Conservation (phyloP, 2,113 vertebrate species). For the Scalopus aquaticus region DNA sequence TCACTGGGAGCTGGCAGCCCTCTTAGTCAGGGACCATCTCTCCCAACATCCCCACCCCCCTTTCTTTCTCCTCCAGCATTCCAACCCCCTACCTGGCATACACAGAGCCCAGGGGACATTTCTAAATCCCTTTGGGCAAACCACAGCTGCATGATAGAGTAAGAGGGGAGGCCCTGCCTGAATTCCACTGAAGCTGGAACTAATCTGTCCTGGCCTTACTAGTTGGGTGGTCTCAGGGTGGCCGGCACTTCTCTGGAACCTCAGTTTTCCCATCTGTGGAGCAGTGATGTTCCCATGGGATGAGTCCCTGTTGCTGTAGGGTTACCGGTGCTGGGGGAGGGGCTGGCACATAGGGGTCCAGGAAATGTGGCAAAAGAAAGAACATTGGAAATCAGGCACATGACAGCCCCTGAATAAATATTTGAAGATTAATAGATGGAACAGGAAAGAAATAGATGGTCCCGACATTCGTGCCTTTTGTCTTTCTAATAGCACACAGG, state of each 20-base stretch:
- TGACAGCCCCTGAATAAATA: background rate
- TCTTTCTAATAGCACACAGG: background rate
- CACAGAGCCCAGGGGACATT: background rate
- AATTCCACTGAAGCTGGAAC: background rate
- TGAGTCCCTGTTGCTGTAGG: background rate
- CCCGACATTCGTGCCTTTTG: background rate
- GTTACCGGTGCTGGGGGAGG: background rate
- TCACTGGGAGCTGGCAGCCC: background rate
- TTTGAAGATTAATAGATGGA: background rate
- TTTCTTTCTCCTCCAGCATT: background rate
- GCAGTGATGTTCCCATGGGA: background rate
- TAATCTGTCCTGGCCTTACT: background rate
- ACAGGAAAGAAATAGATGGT: background rate
- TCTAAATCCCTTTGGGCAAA: background rate
- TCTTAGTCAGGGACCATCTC: background rate
- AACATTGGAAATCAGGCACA: background rate
- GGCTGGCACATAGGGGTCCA: background rate
- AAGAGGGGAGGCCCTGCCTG: background rate
- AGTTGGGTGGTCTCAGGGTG: background rate
- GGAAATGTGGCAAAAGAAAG: background rate
- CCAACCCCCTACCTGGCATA: background rate
- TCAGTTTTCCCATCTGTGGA: background rate
- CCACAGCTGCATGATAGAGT: background rate
- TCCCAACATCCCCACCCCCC: background rate
- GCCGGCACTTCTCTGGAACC: background rate